These are phyloP conservation scores for Macrobrachium rosenbergii DNA, from an alignment of 1,140 invertebrate species.

Conservation along the genomic window DNA sequence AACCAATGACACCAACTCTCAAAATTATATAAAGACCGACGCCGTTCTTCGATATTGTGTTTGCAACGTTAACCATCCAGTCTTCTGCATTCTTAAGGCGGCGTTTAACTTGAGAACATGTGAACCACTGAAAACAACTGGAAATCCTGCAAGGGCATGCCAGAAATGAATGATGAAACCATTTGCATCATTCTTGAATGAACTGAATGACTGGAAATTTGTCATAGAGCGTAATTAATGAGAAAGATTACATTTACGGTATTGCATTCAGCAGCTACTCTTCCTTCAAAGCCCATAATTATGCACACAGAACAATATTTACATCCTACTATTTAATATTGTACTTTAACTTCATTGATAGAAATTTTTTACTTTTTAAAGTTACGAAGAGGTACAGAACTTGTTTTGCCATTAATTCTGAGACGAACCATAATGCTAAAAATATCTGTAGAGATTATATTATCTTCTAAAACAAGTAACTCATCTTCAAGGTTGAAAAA, in stretches of 20 bases:
- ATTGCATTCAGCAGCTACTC: conserved; percentile 4
- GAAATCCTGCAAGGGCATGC: too few species aligned
- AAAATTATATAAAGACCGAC: too few species aligned
- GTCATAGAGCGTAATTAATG: background rate
- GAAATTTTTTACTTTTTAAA: conserved; percentile 52
- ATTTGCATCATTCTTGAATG: too few species aligned
- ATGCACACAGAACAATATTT: conserved; percentile 48
- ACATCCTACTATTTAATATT: conserved; percentile 56
- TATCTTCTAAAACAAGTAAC: conserved; percentile 28
- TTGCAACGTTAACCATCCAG: too few species aligned
- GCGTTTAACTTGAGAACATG: too few species aligned
- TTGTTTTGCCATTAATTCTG: conserved; percentile 57
- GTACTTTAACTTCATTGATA: conserved; percentile 61
- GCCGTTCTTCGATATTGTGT: too few species aligned
- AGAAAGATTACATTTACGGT: background rate
- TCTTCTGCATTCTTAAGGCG: too few species aligned
- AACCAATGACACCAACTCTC: too few species aligned
- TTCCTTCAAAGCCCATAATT: conserved; percentile 33
- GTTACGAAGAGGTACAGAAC: conserved; percentile 56
- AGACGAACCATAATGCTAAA: conserved; percentile 53
- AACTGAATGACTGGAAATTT: too few species aligned
- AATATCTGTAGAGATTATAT: conserved; percentile 44
- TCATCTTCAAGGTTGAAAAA: conserved; percentile 50
- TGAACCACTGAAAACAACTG: too few species aligned
- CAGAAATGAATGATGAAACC: too few species aligned